These are phyloP conservation scores for Proales similis DNA, from an alignment of 1,140 invertebrate species.

Conservation along the genomic window DNA sequence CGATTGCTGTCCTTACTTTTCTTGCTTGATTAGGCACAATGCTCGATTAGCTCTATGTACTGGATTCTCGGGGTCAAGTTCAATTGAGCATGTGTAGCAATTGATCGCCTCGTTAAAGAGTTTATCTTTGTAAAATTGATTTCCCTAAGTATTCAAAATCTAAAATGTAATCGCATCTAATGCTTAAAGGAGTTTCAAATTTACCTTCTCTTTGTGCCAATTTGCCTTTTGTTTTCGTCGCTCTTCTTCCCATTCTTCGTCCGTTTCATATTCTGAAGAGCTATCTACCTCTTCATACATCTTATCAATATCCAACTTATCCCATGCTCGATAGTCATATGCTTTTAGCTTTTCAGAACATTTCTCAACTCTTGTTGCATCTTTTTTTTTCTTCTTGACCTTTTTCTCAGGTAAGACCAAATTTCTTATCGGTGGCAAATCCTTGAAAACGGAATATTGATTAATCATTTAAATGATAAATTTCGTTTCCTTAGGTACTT, in stretches of 20 bases:
- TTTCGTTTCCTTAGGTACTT: slow-evolving; percentile 18
- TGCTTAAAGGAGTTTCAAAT: slow-evolving; percentile 41
- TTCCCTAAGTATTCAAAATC: slow-evolving; percentile 60
- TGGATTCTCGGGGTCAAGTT: slow-evolving; percentile 67
- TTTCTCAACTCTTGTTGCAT: slow-evolving; percentile 41
- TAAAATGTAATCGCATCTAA: slow-evolving; percentile 31
- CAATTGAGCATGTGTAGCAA: slow-evolving; percentile 70
- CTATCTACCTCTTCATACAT: slow-evolving; percentile 63
- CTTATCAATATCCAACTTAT: slow-evolving; percentile 71
- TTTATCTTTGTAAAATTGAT: slow-evolving; percentile 67
- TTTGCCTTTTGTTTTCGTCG: slow-evolving; percentile 51
- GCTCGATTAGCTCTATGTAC: slow-evolving; percentile 78
- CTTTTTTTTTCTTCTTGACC: slow-evolving; percentile 45
- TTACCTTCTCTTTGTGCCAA: slow-evolving; percentile 51
- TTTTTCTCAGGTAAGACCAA: slow-evolving; percentile 46
- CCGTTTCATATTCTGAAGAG: slow-evolving; percentile 52
- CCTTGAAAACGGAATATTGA: neutral
- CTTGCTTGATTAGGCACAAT: slow-evolving; percentile 72
- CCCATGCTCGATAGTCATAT: slow-evolving; percentile 67
- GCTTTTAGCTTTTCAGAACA: slow-evolving; percentile 54
- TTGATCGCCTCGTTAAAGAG: slow-evolving; percentile 71
- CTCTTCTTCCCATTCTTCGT: slow-evolving; percentile 50
- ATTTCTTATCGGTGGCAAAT: slow-evolving; percentile 56
- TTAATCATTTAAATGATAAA: neutral
- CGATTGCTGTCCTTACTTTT: slow-evolving; percentile 61